Conservation (phyloP, 23 tunicate species). For the Aplidium turbinatum region DNA sequence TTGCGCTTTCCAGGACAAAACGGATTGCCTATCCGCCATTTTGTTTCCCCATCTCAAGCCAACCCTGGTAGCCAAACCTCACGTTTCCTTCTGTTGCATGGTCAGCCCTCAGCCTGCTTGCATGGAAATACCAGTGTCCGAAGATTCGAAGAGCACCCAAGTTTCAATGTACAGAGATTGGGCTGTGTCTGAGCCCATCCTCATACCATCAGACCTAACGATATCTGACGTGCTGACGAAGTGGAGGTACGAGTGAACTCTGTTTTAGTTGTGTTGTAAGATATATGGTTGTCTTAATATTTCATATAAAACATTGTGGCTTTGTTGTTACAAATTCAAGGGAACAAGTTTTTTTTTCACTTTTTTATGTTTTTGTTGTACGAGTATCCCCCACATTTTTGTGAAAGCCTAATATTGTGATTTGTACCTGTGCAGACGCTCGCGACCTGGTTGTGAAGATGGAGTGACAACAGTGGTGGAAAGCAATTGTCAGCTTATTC, state of each 20-base stretch:
- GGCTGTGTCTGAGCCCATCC: constrained; percentile 64
- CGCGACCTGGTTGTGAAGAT: constrained; percentile 1
- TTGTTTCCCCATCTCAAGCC: constrained; percentile 63
- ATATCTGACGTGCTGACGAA: constrained; percentile 48
- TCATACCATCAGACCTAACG: constrained; percentile 54
- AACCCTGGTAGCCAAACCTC: constrained; percentile 27
- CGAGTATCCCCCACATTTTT: too few species aligned
- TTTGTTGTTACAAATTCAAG: too few species aligned
- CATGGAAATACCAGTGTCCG: constrained; percentile 35
- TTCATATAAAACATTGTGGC: too few species aligned
- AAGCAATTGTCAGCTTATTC: not conserved
- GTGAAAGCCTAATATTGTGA: too few species aligned
- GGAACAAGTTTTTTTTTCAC: too few species aligned
- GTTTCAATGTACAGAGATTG: constrained; percentile 92
- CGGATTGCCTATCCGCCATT: not conserved
- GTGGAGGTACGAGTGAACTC: constrained; percentile 38
- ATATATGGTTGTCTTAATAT: too few species aligned
- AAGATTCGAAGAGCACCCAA: not conserved
- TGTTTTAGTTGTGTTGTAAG: too few species aligned
- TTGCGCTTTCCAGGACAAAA: too few species aligned
- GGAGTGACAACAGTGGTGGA: not conserved
- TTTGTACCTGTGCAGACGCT: constrained; percentile 22
- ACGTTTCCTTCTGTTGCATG: constrained; percentile 64
- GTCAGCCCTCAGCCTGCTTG: constrained; percentile 74
- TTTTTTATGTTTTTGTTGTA: too few species aligned